Base-by-base conservation (phyloP, 2,113 vertebrate genomes). In the Seriola dumerili region DNA sequence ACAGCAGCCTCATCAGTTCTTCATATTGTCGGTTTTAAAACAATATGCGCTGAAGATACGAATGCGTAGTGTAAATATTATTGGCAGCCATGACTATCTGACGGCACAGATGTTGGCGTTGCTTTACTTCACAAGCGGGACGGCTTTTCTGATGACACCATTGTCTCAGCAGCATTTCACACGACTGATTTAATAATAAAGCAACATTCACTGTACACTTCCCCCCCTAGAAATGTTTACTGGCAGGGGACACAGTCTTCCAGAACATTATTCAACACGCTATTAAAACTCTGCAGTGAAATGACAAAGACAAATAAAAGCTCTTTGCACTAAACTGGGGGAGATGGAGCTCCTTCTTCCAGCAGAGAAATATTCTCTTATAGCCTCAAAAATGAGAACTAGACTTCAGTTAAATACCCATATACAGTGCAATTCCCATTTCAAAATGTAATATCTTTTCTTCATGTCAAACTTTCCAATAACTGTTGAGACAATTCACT, bases 41-140 rank as follows among this genome's bases (percentile, higher is more conserved):
- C 84, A 92, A 90, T 83, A 83, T 4, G 21, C 69, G 13, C 23
- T 52, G 79, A 62, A 82, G 42, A 88, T 75, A 90, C 88, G 81
- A 85, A 87, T 89, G 74, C 17, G 19, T 14, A 5, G 72, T 38
- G 74, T 84, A 88, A 92, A 90, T 78, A 84, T 70, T 79, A 86
- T 77, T 92, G 91, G 79, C 88, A 93, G 85, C 82, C 85, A 55
- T 88, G 85, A 86, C 87, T 87, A 89, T 92, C 86, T 82, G 86
- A 82, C 86, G 40, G 82, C 89, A 62, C 85, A 89, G 91, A 83
- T 79, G 88, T 59, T 90, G 76, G 73, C 44, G 17, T 42, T 11
- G 80, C 82, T 89, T 76, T 69, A 80, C 84, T 88, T 82, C 68
- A 81, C 78, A 62, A 89, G 73, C 63, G 44, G 46, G 72, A 44